These are phyloP conservation scores for Cyrtorhinus lividipennis DNA, from an alignment of 1,140 invertebrate genomes.

Conservation along the genomic window DNA sequence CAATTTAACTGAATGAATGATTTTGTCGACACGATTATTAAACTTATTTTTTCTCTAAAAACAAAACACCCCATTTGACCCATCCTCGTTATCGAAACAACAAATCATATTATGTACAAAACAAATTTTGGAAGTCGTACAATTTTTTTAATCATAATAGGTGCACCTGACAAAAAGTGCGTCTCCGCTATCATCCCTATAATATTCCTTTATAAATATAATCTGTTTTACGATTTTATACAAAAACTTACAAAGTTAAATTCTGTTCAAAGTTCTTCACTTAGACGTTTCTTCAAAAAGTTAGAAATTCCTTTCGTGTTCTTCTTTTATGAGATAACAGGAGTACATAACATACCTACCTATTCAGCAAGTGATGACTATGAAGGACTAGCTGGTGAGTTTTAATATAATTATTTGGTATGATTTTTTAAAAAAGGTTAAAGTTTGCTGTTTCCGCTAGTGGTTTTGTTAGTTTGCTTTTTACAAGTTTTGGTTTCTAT, in stretches of 20 bases:
- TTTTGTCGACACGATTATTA: too few species aligned
- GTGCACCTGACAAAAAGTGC: too few species aligned
- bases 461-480: slow-evolving; percentile 22
- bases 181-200: neutral
- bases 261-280: too few species aligned
- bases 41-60: too few species aligned
- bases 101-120: too few species aligned
- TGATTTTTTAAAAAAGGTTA: neutral
- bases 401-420: neutral
- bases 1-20: too few species aligned
- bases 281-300: neutral
- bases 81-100: too few species aligned
- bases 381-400: neutral
- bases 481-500: slow-evolving; percentile 41
- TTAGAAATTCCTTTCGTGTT: neutral
- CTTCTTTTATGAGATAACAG: neutral
- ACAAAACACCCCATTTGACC: too few species aligned
- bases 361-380: neutral
- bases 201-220: neutral
- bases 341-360: neutral
- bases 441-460: neutral
- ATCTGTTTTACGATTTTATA: neutral
- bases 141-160: too few species aligned
- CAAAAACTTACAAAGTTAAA: neutral
- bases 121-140: too few species aligned